A percentile compares a stretch with the other conserved stretches of the same genome.
Conservation (phyloP, 2,797 vertebrate species). For the Psittacula echo region DNA sequence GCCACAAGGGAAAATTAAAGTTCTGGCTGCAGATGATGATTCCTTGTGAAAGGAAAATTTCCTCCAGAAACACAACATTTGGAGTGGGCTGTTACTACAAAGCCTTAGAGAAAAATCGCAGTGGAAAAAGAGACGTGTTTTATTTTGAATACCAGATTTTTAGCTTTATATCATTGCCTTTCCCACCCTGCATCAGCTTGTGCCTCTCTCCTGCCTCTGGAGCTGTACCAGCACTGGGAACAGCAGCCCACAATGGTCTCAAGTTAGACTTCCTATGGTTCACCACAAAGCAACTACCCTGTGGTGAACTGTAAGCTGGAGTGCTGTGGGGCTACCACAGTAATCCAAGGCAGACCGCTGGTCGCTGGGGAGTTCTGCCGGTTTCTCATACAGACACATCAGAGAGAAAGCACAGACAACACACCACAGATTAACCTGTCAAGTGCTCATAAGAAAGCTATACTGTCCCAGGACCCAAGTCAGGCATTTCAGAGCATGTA, state of each 20-base stretch:
- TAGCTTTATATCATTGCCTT: not conserved
- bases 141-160: not conserved
- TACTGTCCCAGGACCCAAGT: not conserved
- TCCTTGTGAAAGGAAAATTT: not conserved
- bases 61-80: not conserved
- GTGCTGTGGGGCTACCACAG: not conserved
- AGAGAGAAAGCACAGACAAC: not conserved
- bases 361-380: not conserved
- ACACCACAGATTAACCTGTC: not conserved
- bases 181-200: not conserved
- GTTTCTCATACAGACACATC: not conserved
- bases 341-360: not conserved
- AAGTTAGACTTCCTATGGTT: constrained; percentile 25
- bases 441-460: not conserved
- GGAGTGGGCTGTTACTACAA: not conserved
- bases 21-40: not conserved
- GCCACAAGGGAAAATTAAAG: not conserved
- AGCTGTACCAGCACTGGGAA: not conserved
- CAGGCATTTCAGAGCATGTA: not conserved
- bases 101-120: not conserved
- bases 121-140: not conserved
- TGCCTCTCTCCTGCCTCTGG: not conserved
- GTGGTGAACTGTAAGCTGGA: not conserved
- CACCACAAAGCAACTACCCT: constrained; percentile 26
- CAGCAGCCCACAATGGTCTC: not conserved